A percentile compares a stretch with the other conserved stretches of the same genome.
Conservation (phyloP, 1,140 invertebrate species). For the Dermatophagoides farinae region DNA sequence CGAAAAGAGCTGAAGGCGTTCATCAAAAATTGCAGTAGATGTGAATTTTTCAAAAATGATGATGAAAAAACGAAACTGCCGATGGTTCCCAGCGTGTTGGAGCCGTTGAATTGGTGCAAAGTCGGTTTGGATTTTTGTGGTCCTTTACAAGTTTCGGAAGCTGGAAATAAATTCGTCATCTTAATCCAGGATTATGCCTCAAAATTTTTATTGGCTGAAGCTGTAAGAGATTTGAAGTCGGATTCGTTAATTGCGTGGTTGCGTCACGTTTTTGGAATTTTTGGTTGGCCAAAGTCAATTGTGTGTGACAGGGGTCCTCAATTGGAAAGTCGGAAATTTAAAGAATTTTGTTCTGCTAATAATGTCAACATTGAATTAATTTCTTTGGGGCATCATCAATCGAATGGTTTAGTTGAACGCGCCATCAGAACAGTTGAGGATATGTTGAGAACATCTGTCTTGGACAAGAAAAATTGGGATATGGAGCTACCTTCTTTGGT, state of each 20-base stretch:
- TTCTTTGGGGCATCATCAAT: neutral
- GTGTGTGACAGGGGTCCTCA: neutral
- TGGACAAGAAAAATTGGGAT: neutral
- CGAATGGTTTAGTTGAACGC: constrained; percentile 7
- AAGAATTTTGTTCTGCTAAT: neutral
- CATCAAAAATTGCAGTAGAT: neutral
- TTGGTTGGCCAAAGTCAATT: neutral
- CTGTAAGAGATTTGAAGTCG: neutral
- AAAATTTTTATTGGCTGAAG: neutral
- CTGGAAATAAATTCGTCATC: neutral
- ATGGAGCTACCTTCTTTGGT: constrained; percentile 32
- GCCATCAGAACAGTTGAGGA: neutral
- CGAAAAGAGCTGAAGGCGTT: neutral
- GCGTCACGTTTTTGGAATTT: neutral
- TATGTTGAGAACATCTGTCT: neutral
- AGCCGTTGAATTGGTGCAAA: neutral
- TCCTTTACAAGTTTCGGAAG: neutral
- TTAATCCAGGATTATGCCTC: neutral
- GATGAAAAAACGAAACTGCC: neutral
- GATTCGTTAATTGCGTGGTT: neutral
- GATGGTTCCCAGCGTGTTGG: neutral
- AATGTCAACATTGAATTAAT: neutral
- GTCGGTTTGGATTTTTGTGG: neutral
- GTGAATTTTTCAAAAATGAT: neutral
- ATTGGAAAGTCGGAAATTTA: neutral